A percentile compares a stretch with the other conserved stretches of the same genome.
These are phyloP conservation scores for Pseudomyrmex gracilis DNA, from an alignment of 1,140 invertebrate genomes.

Conservation along the genomic window DNA sequence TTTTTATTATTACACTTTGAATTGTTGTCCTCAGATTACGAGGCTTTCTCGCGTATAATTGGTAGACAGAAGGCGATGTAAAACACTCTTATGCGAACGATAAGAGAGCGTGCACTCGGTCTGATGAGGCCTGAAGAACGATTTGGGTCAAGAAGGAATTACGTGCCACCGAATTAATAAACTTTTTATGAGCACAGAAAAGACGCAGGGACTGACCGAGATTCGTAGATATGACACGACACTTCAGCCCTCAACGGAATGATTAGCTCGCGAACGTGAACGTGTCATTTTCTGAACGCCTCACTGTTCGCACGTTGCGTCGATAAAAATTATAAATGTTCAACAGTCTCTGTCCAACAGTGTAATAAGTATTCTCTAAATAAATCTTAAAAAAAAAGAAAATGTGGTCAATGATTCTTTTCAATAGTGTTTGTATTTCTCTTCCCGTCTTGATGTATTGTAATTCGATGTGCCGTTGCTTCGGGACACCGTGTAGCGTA, in stretches of 20 bases:
- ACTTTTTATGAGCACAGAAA: constrained; percentile 34
- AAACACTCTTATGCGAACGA: constrained; percentile 8
- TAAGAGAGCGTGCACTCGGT: neutral
- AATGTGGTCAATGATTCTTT: neutral
- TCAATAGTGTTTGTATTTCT: neutral
- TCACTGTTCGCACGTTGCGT: neutral
- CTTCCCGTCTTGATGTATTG: neutral
- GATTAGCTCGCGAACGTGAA: constrained; percentile 14
- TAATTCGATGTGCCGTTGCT: neutral
- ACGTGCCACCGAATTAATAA: constrained; percentile 67
- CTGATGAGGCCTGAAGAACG: constrained; percentile 17
- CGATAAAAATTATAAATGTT: no score
- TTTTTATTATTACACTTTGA: constrained; percentile 29
- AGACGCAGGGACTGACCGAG: constrained; percentile 41
- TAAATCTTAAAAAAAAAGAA: no score
- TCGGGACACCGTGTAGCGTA: neutral
- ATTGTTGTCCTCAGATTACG: constrained; percentile 16
- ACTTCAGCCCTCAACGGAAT: neutral
- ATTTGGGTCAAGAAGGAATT: constrained; percentile 48
- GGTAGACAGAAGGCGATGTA: neutral
- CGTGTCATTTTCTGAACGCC: neutral
- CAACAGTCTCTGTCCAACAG: no score
- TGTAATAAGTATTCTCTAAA: no score
- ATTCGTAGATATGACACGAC: constrained; percentile 63
- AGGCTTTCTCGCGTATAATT: constrained; percentile 9